phyloP scores from a whole-genome alignment of 1,140 invertebrate genomes.

The Aphelenchoides besseyi region DNA sequence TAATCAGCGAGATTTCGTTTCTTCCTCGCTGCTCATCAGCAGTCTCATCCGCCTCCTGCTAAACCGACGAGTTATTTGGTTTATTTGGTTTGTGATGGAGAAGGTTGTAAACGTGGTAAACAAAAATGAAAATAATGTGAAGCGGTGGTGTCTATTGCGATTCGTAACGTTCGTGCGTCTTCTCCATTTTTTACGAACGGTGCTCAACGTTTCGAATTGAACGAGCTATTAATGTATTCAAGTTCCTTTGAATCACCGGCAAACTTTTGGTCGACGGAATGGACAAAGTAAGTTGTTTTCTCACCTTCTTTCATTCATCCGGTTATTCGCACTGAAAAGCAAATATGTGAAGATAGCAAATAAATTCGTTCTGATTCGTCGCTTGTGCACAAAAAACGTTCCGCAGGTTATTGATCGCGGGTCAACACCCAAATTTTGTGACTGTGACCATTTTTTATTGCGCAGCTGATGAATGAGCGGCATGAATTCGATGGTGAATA shows the following conservation, averaged over 20 bases:
- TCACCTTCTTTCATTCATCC: background rate
- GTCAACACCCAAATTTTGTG: too few relatives aligned
- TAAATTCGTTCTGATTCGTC: too few relatives aligned
- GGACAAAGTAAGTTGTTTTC: background rate
- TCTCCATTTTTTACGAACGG: background rate
- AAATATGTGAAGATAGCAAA: too few relatives aligned
- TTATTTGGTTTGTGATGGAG: slow-evolving; percentile 1
- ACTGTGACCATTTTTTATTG: slow-evolving; percentile 1
- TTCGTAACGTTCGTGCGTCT: slow-evolving; percentile 1
- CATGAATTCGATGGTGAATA: slow-evolving; percentile 1
- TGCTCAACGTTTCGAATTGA: background rate
- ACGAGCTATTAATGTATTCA: background rate
- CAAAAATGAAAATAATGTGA: background rate
- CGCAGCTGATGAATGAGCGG: background rate
- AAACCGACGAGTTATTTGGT: background rate
- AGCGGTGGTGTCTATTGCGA: background rate
- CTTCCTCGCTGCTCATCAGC: background rate
- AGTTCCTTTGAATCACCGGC: background rate
- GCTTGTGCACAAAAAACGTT: too few relatives aligned
- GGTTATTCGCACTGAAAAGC: background rate
- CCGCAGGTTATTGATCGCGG: background rate
- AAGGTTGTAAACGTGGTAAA: background rate
- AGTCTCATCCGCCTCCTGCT: background rate
- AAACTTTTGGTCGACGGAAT: background rate
- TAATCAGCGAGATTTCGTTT: background rate